These are phyloP conservation scores for Gryllus bimaculatus DNA, from an alignment of 1,140 invertebrate species.

Conservation along the genomic window DNA sequence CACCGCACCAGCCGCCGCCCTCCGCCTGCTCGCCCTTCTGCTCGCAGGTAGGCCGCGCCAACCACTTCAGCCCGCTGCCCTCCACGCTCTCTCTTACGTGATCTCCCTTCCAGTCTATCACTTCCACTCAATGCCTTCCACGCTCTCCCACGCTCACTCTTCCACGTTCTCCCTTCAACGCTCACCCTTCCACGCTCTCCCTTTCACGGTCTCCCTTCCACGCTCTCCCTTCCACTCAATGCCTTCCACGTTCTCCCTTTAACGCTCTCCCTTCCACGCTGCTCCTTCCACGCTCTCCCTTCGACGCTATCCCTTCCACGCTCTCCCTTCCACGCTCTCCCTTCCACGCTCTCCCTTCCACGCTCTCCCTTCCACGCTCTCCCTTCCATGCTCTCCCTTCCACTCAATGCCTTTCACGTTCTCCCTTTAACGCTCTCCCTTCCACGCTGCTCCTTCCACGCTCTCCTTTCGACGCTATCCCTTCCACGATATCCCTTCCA, in stretches of 20 bases:
- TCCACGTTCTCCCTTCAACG: not conserved
- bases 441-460: not conserved
- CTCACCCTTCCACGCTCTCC: not conserved
- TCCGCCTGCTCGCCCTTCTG: too few relatives aligned
- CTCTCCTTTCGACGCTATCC: not conserved
- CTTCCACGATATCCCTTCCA: not conserved
- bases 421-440: slow-evolving; percentile 8
- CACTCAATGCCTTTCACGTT: too few relatives aligned
- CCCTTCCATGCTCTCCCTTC: not conserved
- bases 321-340: not conserved
- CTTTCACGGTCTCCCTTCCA: not conserved
- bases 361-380: not conserved
- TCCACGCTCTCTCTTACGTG: not conserved
- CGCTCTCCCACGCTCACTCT: slow-evolving; percentile 6
- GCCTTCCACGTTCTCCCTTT: slow-evolving; percentile 9
- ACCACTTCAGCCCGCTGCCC: not conserved
- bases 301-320: not conserved
- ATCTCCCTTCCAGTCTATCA: not conserved
- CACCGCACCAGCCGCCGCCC: too few relatives aligned
- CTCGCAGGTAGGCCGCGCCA: too few relatives aligned
- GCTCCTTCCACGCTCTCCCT: not conserved
- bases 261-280: not conserved
- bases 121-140: not conserved
- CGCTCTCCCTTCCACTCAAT: not conserved
- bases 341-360: not conserved